Conservation (phyloP, 35 echinoderm and acorn worm genomes). For the Amphiura filiformis region DNA sequence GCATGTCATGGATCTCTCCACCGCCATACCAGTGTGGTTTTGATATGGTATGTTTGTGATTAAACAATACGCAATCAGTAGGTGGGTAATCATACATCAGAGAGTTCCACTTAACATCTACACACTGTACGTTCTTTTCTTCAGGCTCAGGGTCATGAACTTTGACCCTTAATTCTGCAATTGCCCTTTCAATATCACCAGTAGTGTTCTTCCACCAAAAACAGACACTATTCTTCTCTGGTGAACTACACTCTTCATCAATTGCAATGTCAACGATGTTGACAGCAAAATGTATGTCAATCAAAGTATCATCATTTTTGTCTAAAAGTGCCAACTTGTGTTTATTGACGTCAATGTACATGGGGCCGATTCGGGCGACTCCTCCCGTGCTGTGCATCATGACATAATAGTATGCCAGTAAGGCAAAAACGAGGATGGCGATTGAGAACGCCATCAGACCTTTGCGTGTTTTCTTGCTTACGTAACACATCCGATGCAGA, state of each 20-base stretch:
- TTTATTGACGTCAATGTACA: slow-evolving; percentile 33
- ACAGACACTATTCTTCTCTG: slow-evolving; percentile 38
- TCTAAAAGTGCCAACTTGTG: slow-evolving; percentile 28
- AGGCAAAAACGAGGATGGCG: slow-evolving; percentile 54
- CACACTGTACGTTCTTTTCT: slow-evolving; percentile 28
- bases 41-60: neutral
- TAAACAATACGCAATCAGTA: slow-evolving; percentile 62
- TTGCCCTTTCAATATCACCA: slow-evolving; percentile 39
- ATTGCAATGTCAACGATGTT: slow-evolving; percentile 22
- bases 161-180: slow-evolving; percentile 37
- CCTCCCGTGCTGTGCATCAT: slow-evolving; percentile 61
- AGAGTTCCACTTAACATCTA: slow-evolving; percentile 59
- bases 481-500: slow-evolving; percentile 24
- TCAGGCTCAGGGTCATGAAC: slow-evolving; percentile 7
- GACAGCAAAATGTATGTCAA: slow-evolving; percentile 30
- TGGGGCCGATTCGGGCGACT: slow-evolving; percentile 35
- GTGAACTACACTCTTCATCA: slow-evolving; percentile 32
- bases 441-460: slow-evolving; percentile 56
- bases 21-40: slow-evolving; percentile 82
- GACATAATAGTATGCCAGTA: slow-evolving; percentile 90
- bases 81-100: slow-evolving; percentile 38
- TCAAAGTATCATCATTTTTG: neutral
- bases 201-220: slow-evolving; percentile 67
- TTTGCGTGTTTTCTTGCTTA: slow-evolving; percentile 75
- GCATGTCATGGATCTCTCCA: neutral